Evolutionary conservation across 2,113 vertebrate species (phyloP).

Genomic region (Mirza zaza): DNA sequence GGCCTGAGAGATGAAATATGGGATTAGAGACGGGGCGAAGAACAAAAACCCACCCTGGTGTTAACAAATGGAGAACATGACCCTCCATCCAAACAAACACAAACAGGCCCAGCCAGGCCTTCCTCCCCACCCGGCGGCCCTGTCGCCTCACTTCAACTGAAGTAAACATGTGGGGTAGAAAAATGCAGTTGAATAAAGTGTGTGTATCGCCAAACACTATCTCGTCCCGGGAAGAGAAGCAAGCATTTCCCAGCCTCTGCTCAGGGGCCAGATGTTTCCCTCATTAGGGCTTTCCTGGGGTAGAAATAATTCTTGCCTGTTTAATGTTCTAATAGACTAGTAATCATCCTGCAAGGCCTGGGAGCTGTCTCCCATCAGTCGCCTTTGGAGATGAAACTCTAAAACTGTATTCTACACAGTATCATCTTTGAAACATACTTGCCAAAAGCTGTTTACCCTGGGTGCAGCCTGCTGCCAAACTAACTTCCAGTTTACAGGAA

Average conservation of each 20-base stretch:
- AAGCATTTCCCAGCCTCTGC: constrained; percentile 65
- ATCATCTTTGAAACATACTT: neutral
- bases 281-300: constrained; percentile 63
- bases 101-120: neutral
- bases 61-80: constrained; percentile 52
- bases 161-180: constrained; percentile 62
- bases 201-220: neutral
- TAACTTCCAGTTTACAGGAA: neutral
- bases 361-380: neutral
- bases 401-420: neutral
- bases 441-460: neutral
- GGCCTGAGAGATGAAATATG: constrained; percentile 69
- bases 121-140: constrained; percentile 68
- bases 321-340: constrained; percentile 33
- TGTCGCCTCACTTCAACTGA: constrained; percentile 50
- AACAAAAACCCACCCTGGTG: neutral
- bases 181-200: constrained; percentile 1
- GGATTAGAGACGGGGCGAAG: neutral
- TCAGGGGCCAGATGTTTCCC: constrained; percentile 71
- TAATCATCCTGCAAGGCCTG: neutral
- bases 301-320: constrained; percentile 44
- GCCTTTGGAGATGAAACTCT: neutral
- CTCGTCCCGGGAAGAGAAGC: constrained; percentile 52
- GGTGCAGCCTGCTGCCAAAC: neutral
- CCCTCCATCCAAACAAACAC: constrained; percentile 58